Evolutionary conservation across 2,888 invertebrate genomes (phyloP).

Genomic region (Escarpia spicata): DNA sequence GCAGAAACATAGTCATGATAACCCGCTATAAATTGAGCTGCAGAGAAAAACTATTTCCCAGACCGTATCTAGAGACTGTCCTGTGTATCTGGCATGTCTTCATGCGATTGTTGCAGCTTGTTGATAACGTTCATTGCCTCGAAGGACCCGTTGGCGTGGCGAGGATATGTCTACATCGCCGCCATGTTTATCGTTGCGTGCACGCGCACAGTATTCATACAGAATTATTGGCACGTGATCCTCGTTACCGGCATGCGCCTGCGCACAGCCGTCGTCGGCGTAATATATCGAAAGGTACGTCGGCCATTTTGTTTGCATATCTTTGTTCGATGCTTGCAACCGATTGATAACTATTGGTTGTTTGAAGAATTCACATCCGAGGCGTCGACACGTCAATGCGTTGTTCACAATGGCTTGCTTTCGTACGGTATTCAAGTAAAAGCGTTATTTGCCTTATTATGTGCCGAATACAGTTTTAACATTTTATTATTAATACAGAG

Average conservation of each 20-base stretch:
- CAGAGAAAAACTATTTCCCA: background rate
- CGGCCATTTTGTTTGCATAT: background rate
- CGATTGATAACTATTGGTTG: background rate
- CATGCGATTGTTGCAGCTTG: slow-evolving; percentile 45
- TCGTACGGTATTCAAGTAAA: slow-evolving; percentile 86
- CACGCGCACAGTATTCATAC: slow-evolving; percentile 83
- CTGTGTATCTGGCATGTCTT: no score
- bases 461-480: slow-evolving; percentile 81
- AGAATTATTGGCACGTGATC: slow-evolving; percentile 87
- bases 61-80: no score
- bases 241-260: slow-evolving; percentile 88
- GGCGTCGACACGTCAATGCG: slow-evolving; percentile 58
- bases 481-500: no score
- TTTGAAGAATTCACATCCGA: background rate
- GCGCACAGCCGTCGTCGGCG: slow-evolving; percentile 85
- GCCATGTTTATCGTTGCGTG: slow-evolving; percentile 80
- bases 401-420: slow-evolving; percentile 80
- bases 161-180: slow-evolving; percentile 84
- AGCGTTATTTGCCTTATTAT: slow-evolving; percentile 85
- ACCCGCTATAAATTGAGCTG: no score
- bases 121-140: slow-evolving; percentile 54
- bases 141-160: slow-evolving; percentile 75
- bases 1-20: no score
- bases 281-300: slow-evolving; percentile 82
- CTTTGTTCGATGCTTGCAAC: background rate